Evolutionary conservation across 1,140 invertebrate genomes (phyloP), one percentile per base, ranked within the genome.

Genomic region (Lasioglossum baleicum): DNA sequence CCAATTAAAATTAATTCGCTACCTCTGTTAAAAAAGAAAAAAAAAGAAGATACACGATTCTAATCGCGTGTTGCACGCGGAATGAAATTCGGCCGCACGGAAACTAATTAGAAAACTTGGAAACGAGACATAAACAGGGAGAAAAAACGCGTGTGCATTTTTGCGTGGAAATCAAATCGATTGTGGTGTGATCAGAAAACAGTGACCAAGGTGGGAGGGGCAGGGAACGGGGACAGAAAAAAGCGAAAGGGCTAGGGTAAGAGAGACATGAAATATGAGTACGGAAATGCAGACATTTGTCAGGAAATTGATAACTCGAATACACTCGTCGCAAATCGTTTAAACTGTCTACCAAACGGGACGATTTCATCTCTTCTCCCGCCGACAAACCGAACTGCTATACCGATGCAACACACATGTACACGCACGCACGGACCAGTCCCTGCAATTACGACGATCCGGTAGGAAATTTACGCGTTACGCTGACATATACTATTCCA

Each of bases 301-400:
- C 90, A 91, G 91, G 91, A 92, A 92, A 92, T 92, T 92, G 91
- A 91, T 92, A 92, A 91, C 91, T 91, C 90, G 90, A 91, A 92
- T 92, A 92, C 88, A 88, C 88, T 89, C 89, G 85, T 87, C 83
- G 89, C 90, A 90, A 92, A 92, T 90, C 88, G 91, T 88, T 88
- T 86, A 90, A 91, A 88, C 83, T 84, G 80, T 78, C 86, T 87
- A 76, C 76, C 83, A 75, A 85, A 85, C 81, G 79, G 84, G 77
- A 83, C 83, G 83, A 81, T 84, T 84, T 74, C 61, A 71, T 73
- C 80, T 84, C 75, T 73, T 79, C 76, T 74, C 71, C 85, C 81
- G 80, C 74, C 73, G 51, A 74, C 48, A 5, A 70, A 82, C 66
- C 75, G 66, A 84, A 84, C 69, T 48, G 58, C 63, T 31, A 42